These are phyloP conservation scores for Caenorhabditis afra DNA, from an alignment of 2,888 invertebrate genomes.

Conservation along the genomic window DNA sequence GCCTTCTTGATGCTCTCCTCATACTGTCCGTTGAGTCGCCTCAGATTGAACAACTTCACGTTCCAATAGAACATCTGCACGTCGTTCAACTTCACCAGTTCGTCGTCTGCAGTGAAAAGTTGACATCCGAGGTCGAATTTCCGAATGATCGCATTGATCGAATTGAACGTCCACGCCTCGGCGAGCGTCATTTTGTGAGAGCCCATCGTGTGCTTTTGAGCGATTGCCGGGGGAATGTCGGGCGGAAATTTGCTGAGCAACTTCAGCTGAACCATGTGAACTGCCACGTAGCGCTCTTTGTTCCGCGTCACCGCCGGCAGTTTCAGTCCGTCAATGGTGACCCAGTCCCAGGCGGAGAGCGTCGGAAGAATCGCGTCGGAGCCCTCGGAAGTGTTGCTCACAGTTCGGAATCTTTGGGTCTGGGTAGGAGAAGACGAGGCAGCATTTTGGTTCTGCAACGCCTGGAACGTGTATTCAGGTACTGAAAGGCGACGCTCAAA, in stretches of 20 bases:
- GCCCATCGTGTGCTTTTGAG: slow-evolving; percentile 67
- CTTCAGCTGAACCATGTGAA: slow-evolving; percentile 76
- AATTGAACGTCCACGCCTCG: slow-evolving; percentile 75
- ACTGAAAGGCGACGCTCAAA: background rate
- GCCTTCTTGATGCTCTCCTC: slow-evolving; percentile 57
- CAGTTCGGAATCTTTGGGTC: slow-evolving; percentile 15
- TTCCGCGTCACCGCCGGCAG: slow-evolving; percentile 65
- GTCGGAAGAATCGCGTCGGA: slow-evolving; percentile 16
- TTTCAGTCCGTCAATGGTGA: slow-evolving; percentile 62
- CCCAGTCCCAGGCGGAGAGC: slow-evolving; percentile 63
- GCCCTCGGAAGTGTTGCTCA: slow-evolving; percentile 26
- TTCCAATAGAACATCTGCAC: slow-evolving; percentile 77
- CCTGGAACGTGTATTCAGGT: slow-evolving; percentile 6
- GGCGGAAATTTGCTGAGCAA: slow-evolving; percentile 75
- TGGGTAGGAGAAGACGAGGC: background rate
- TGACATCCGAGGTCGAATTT: slow-evolving; percentile 76
- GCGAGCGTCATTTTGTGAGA: slow-evolving; percentile 71
- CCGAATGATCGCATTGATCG: slow-evolving; percentile 70
- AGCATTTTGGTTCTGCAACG: background rate
- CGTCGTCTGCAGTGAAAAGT: slow-evolving; percentile 72
- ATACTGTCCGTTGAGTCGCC: slow-evolving; percentile 62
- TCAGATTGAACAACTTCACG: slow-evolving; percentile 71
- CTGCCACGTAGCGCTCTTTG: slow-evolving; percentile 65
- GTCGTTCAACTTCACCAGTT: slow-evolving; percentile 69
- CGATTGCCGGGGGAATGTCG: slow-evolving; percentile 67